Conservation (phyloP, 1,140 invertebrate species). For the Drosophila varians region DNA sequence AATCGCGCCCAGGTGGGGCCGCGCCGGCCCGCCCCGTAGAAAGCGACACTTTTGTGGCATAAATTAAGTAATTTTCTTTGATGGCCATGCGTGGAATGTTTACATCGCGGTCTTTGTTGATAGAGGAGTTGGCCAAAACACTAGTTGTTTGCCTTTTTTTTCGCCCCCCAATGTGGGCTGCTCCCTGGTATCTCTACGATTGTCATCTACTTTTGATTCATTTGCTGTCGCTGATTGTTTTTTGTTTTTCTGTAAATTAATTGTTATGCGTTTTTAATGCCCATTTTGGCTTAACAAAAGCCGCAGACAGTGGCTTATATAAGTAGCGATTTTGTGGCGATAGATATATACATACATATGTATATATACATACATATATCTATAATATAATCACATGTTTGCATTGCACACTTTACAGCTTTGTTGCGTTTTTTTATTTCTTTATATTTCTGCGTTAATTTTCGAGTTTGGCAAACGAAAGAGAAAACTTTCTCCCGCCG, state of each 20-base stretch:
- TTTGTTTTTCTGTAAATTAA: constrained; percentile 52
- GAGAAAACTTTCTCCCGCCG: constrained; percentile 67
- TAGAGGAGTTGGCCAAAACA: neutral
- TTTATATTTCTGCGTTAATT: constrained; percentile 55
- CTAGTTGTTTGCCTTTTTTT: constrained; percentile 34
- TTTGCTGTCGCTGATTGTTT: constrained; percentile 54
- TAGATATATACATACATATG: neutral
- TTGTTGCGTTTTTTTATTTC: constrained; percentile 68
- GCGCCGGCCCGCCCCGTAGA: too few species aligned
- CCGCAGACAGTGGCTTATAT: constrained; percentile 54
- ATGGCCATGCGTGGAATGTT: constrained; percentile 31
- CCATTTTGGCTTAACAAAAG: constrained; percentile 31
- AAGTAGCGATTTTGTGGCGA: constrained; percentile 20
- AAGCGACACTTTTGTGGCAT: constrained; percentile 70
- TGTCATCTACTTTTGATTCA: constrained; percentile 65
- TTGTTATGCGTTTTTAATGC: constrained; percentile 76
- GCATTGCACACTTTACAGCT: constrained; percentile 61
- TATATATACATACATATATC: constrained; percentile 1
- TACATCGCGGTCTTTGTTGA: constrained; percentile 2
- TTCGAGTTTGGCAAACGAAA: constrained; percentile 58
- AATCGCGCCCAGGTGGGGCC: constrained; percentile 40
- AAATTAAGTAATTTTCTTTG: constrained; percentile 72
- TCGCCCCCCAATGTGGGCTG: constrained; percentile 7
- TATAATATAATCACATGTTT: constrained; percentile 64
- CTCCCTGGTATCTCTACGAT: too few species aligned